A percentile compares a stretch with the other conserved stretches of the same genome.
Conservation (phyloP, 1,140 invertebrate genomes). For the Aphaenogaster floridana region DNA sequence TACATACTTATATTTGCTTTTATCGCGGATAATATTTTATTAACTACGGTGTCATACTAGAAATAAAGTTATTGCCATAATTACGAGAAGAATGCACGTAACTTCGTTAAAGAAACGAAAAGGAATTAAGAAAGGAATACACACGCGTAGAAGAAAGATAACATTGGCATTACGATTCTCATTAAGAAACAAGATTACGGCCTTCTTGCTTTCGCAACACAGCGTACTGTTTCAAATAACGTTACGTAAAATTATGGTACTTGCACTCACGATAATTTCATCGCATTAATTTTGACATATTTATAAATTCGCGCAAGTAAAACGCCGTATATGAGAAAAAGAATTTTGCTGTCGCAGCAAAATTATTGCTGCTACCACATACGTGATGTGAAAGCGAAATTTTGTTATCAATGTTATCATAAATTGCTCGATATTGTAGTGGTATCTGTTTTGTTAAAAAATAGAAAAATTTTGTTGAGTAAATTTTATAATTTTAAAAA, state of each 20-base stretch:
- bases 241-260: slow-evolving; percentile 2
- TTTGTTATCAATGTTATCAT: not conserved
- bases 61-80: not conserved
- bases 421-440: not conserved
- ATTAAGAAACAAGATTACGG: slow-evolving; percentile 16
- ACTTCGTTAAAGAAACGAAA: not conserved
- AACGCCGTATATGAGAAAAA: not conserved
- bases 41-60: not conserved
- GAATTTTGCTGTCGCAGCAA: not conserved
- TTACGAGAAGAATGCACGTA: not conserved
- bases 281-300: not conserved
- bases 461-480: not conserved
- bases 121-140: not conserved
- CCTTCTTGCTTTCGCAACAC: not conserved
- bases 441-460: not conserved
- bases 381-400: not conserved
- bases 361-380: not conserved
- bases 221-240: not conserved
- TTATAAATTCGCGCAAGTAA: not conserved
- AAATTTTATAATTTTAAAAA: slow-evolving; percentile 5
- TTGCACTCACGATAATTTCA: not conserved
- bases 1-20: not conserved
- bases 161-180: slow-evolving; percentile 11
- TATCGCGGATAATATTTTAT: not conserved
- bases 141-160: not conserved